Base-by-base conservation (phyloP, 1,140 invertebrate species). In the Diorhabda sublineata region DNA sequence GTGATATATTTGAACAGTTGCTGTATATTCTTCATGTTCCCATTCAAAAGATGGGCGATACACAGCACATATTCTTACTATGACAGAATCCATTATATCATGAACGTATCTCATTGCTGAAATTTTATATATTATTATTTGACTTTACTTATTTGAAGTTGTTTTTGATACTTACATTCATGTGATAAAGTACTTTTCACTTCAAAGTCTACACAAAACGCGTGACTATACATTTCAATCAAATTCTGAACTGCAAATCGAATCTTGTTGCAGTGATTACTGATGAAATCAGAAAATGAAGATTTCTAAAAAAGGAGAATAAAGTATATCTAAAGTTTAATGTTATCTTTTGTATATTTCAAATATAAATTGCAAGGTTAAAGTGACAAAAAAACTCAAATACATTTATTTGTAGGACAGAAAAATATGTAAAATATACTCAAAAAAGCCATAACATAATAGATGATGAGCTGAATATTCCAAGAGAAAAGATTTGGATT, bases 1-100 rank as follows among this genome's bases (percentile, higher is more conserved):
- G 81, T 98, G 91, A 80, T 91, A 96, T 59, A 97, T 87, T 78
- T 95, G 92, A 44, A 89, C 91, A 60, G 89, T 88, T 7, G 97
- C 86, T 65, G 91, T 85, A 76, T 93, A 97, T 76, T 93, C 90
- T 75, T 95, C 91, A 81, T 92, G 92, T 68, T 86, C 87, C 93
- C 94, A 96, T 47, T 89, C 85, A 3, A 83, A 81, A 6, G 89
- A 88, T 42, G 96, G 82, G 70, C 94, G 86, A 81, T 97, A 94
- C 41, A 96, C 83, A 58, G 92, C 90, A 62, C 91, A 92, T 56
- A 98, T 87, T 77, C 92, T 88, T 42, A 97, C 87, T 57, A 96
- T 82, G 42, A 96, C 87, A 9, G 90, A 88, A 76, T 97, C 94
- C 4, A 88, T 81, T 52, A 96, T 86, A 66, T 89, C 88, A 3